Percentiles rank a stretch among this genome's conserved stretches.
Evolutionary conservation across 2,113 vertebrate species (phyloP).

Genomic region (Drymodes brunneopygia): DNA sequence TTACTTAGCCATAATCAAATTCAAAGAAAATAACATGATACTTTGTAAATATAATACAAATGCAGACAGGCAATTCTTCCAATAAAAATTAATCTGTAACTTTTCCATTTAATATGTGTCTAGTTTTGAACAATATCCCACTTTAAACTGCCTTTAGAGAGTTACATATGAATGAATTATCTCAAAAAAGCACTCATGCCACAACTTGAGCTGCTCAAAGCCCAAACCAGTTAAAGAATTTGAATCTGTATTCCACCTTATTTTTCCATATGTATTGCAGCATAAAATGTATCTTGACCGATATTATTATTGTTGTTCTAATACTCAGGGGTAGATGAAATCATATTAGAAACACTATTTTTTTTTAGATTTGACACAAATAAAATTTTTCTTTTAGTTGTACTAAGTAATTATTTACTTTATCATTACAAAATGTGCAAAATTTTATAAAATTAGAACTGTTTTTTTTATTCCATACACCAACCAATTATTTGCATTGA

Average conservation of each 20-base stretch:
- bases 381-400: background rate
- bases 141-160: slow-evolving; percentile 53
- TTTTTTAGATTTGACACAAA: background rate
- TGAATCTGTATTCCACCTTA: background rate
- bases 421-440: background rate
- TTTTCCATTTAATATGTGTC: background rate
- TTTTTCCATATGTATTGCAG: background rate
- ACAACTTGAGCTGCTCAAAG: background rate
- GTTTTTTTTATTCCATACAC: background rate
- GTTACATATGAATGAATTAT: slow-evolving; percentile 15
- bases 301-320: background rate
- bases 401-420: background rate
- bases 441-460: background rate
- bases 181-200: background rate
- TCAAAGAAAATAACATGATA: background rate
- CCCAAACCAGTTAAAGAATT: background rate
- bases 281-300: background rate
- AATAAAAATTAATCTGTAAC: slow-evolving; percentile 19
- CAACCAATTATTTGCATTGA: background rate
- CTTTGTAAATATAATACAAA: slow-evolving; percentile 64
- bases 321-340: background rate
- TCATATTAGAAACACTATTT: background rate
- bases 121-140: slow-evolving; percentile 55
- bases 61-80: slow-evolving; percentile 24
- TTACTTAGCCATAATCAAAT: slow-evolving; percentile 69